Base-by-base conservation (phyloP, 2,888 invertebrate species). In the Volucella bombylans region DNA sequence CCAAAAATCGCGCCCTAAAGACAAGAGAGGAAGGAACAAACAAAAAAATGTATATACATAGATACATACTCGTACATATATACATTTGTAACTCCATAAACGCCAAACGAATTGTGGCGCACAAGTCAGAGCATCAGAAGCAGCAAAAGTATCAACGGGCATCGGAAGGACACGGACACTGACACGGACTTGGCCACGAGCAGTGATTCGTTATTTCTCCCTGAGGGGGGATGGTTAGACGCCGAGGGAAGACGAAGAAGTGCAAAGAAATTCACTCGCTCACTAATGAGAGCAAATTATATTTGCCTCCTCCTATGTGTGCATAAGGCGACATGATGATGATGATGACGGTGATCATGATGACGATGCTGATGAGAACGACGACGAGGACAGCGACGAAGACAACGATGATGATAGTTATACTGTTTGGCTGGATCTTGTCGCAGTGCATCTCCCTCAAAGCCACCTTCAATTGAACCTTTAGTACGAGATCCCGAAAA, bases 251-350 rank as follows among this genome's bases (percentile, higher is more conserved):
- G 83, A 79, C 80, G 74, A 83, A 80, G 86, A 87, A 86, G 86
- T 85, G 85, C 83, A 86, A 87, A 87, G 87, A 87, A 87, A 87
- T 87, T 87, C 86, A 86, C 82, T 86, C 86, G 82, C 82, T 86
- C 87, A 87, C 87, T 87, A 87, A 87, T 87, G 87, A 87, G 87
- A 87, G 87, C 86, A 87, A 87, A 87, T 87, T 87, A 87, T 87
- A 87, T 87, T 81, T 76, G 57, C 80, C 72, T 81, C 81, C 83
- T 83, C 81, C 82, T 76, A 81, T 86, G 82, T 87, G 86, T 87
- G 86, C 67, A 86, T 86, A 87, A 86, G 87, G 81, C 87, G 78
- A 78, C 78, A 87, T 87, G 87, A 86, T 82, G 82, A 78, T 78
- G 82, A 73, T 77, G 72, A 72, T 47, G 77, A 71, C 4, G 72